Conservation (phyloP, 1,140 invertebrate genomes). For the Sipha flava region DNA sequence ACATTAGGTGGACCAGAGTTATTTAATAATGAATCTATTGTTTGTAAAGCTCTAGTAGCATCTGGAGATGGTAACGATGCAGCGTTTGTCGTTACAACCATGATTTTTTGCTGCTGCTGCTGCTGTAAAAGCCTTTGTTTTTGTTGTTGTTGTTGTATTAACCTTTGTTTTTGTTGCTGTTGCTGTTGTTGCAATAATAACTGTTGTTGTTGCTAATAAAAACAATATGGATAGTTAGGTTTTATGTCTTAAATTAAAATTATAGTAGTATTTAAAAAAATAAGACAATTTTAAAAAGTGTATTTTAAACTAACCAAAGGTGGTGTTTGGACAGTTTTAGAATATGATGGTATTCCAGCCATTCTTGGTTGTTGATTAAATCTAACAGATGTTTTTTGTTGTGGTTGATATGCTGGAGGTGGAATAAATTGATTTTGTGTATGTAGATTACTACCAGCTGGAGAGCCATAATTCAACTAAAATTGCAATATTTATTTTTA, state of each 20-base stretch:
- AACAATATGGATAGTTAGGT: neutral
- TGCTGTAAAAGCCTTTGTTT: slow-evolving; percentile 46
- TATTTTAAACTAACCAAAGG: slow-evolving; percentile 46
- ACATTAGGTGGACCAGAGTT: slow-evolving; percentile 74
- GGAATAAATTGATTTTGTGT: slow-evolving; percentile 12
- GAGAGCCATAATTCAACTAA: neutral
- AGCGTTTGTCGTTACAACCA: slow-evolving; percentile 57
- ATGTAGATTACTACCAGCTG: neutral
- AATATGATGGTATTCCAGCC: slow-evolving; percentile 38
- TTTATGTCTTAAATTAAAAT: too few species aligned
- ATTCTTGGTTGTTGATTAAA: slow-evolving; percentile 44
- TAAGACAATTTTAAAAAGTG: too few species aligned
- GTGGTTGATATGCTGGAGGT: slow-evolving; percentile 17
- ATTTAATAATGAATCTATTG: slow-evolving; percentile 68
- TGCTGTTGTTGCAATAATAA: slow-evolving; percentile 34
- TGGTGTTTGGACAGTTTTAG: neutral
- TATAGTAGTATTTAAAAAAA: too few species aligned
- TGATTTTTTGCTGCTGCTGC: slow-evolving; percentile 62
- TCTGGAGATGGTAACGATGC: slow-evolving; percentile 45
- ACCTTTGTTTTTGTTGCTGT: slow-evolving; percentile 28
- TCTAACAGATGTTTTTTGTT: neutral
- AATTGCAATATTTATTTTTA: neutral
- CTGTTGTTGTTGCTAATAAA: slow-evolving; percentile 43
- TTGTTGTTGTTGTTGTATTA: slow-evolving; percentile 17
- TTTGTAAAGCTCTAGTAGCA: slow-evolving; percentile 52